These are phyloP conservation scores for Drymonia ruficornis DNA, from an alignment of 2,888 invertebrate species.

Conservation along the genomic window DNA sequence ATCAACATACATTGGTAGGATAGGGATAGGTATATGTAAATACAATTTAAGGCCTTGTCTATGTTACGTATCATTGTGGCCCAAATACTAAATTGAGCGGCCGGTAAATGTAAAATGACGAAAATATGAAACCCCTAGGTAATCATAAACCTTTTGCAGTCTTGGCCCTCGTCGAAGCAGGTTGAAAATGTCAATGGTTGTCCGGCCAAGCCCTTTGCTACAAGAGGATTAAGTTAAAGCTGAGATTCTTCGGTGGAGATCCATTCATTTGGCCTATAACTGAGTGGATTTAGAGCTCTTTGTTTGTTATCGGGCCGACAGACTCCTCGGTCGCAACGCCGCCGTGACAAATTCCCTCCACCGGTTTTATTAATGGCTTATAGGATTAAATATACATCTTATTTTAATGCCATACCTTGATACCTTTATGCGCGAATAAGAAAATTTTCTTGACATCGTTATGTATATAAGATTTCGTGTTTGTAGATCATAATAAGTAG, in stretches of 20 bases:
- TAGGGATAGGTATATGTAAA: no score
- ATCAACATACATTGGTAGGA: not conserved
- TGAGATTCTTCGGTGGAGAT: conserved; percentile 43
- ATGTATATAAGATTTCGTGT: not conserved
- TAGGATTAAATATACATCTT: conserved; percentile 32
- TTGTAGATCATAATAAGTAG: not conserved
- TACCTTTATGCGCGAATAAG: conserved; percentile 14
- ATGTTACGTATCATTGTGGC: no score
- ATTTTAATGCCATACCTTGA: conserved; percentile 19
- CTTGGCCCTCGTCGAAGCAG: not conserved
- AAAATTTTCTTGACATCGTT: not conserved
- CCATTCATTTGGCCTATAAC: conserved; percentile 48
- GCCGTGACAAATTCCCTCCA: conserved; percentile 42
- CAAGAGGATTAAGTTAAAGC: conserved; percentile 43
- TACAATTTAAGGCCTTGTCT: no score
- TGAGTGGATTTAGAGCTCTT: conserved; percentile 50
- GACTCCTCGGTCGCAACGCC: conserved; percentile 22
- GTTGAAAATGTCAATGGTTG: conserved; percentile 20
- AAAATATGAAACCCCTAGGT: no score
- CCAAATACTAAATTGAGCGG: no score
- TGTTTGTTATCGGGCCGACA: conserved; percentile 45
- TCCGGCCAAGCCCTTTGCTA: conserved; percentile 26
- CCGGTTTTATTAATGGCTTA: conserved; percentile 41
- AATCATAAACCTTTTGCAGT: no score
- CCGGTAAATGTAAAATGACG: no score